phyloP scores from a whole-genome alignment of 1,140 invertebrate species.

The Leptinotarsa undecemlineata region DNA sequence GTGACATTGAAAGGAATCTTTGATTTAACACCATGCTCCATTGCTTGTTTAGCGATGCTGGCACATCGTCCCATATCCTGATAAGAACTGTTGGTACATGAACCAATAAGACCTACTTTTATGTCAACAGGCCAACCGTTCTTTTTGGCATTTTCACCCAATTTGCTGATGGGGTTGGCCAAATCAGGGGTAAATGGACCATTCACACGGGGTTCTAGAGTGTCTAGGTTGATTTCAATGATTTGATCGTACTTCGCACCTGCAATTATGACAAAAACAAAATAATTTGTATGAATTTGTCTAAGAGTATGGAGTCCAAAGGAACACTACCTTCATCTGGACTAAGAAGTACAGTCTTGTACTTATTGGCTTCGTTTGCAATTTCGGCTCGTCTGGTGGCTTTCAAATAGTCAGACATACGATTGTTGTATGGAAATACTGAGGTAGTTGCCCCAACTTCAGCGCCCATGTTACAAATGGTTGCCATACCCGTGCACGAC shows the following conservation, averaged over 20 bases:
- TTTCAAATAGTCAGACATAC: slow-evolving; percentile 93
- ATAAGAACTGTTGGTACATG: slow-evolving; percentile 99
- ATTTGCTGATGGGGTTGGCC: slow-evolving; percentile 92
- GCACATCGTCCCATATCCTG: slow-evolving; percentile 99
- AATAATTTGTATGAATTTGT: too few relatives aligned
- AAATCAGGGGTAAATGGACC: slow-evolving; percentile 99
- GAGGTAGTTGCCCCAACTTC: slow-evolving; percentile 99
- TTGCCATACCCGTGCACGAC: slow-evolving; percentile 98
- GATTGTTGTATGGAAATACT: slow-evolving; percentile 94
- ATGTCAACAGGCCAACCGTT: slow-evolving; percentile 96
- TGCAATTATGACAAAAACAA: neutral
- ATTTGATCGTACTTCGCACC: slow-evolving; percentile 88
- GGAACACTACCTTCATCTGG: slow-evolving; percentile 35
- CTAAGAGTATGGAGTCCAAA: too few relatives aligned
- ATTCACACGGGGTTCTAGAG: slow-evolving; percentile 96
- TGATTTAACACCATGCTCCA: slow-evolving; percentile 91
- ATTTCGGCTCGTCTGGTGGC: slow-evolving; percentile 84
- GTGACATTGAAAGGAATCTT: slow-evolving; percentile 97
- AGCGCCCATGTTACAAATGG: slow-evolving; percentile 99
- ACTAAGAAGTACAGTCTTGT: slow-evolving; percentile 58
- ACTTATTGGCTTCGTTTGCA: slow-evolving; percentile 79
- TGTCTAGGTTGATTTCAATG: slow-evolving; percentile 77
- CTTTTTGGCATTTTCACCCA: slow-evolving; percentile 84
- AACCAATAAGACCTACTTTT: slow-evolving; percentile 96
- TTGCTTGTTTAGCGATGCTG: slow-evolving; percentile 89